These are phyloP conservation scores for Agelaius phoeniceus DNA, from an alignment of 2,113 vertebrate species.

Conservation along the genomic window DNA sequence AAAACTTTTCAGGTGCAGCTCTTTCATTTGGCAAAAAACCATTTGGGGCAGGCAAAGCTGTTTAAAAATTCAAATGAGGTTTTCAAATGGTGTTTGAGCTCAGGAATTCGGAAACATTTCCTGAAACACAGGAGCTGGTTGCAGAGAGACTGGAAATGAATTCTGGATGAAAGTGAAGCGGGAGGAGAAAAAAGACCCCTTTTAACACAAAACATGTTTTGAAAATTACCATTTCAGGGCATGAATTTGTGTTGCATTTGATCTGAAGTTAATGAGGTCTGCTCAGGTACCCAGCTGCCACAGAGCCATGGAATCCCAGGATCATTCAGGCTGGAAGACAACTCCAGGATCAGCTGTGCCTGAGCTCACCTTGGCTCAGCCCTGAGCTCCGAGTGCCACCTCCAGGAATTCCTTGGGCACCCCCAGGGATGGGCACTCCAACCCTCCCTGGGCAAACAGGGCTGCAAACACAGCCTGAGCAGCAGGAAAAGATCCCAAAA, in stretches of 20 bases:
- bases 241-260: not conserved
- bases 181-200: not conserved
- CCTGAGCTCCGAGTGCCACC: not conserved
- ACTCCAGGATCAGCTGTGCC: not conserved
- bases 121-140: not conserved
- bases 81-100: not conserved
- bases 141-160: not conserved
- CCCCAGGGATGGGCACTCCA: not conserved
- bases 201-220: not conserved
- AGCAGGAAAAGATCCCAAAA: not conserved
- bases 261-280: not conserved
- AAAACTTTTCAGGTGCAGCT: not conserved
- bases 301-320: not conserved
- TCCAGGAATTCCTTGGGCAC: not conserved
- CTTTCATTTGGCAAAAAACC: not conserved
- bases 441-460: not conserved
- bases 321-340: not conserved
- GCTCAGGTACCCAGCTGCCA: not conserved
- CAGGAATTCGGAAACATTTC: not conserved
- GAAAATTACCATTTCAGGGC: not conserved
- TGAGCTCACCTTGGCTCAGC: not conserved
- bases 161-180: not conserved
- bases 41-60: not conserved
- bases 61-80: not conserved
- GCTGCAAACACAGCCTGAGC: not conserved